Evolutionary conservation across 2,888 invertebrate species (phyloP).

Genomic region (Eledona agricola): DNA sequence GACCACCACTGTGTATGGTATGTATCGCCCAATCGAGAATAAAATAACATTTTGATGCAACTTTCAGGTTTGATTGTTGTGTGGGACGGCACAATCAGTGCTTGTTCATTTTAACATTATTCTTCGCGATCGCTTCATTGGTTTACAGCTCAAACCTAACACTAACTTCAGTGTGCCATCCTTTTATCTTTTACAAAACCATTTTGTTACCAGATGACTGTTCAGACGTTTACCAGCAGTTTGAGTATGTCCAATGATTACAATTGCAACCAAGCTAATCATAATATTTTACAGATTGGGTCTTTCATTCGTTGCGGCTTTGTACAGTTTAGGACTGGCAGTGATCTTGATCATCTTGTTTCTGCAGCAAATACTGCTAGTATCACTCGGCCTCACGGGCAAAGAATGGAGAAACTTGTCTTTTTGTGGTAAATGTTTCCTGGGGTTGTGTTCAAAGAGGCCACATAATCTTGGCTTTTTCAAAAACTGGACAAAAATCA

Average conservation of each 20-base stretch:
- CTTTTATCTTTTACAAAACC: conserved; percentile 72
- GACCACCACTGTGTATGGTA: conserved; percentile 85
- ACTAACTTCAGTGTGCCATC: conserved; percentile 87
- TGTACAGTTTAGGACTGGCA: conserved; percentile 53
- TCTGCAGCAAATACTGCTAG: conserved; percentile 56
- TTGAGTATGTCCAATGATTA: conserved; percentile 68
- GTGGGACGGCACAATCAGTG: conserved; percentile 81
- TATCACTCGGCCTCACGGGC: conserved; percentile 64
- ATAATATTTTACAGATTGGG: conserved; percentile 49
- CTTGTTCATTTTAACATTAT: conserved; percentile 75
- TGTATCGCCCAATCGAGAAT: conserved; percentile 4
- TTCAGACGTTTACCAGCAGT: conserved; percentile 82
- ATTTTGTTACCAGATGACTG: conserved; percentile 86
- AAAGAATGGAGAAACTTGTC: conserved; percentile 63
- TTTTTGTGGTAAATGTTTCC: conserved; percentile 48
- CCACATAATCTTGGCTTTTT: conserved; percentile 52
- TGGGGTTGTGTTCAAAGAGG: conserved; percentile 48
- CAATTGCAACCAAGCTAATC: conserved; percentile 3
- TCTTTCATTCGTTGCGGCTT: conserved; percentile 54
- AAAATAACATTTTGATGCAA: conserved; percentile 32
- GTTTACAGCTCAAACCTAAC: conserved; percentile 82
- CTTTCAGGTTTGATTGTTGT: conserved; percentile 82
- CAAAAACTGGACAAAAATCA: conserved; percentile 53
- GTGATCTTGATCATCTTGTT: conserved; percentile 48
- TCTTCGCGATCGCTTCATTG: conserved; percentile 73